These are phyloP conservation scores for Tethya wilhelma DNA, from an alignment of 37 sponge, comb jelly and placozoan genomes.

Conservation along the genomic window DNA sequence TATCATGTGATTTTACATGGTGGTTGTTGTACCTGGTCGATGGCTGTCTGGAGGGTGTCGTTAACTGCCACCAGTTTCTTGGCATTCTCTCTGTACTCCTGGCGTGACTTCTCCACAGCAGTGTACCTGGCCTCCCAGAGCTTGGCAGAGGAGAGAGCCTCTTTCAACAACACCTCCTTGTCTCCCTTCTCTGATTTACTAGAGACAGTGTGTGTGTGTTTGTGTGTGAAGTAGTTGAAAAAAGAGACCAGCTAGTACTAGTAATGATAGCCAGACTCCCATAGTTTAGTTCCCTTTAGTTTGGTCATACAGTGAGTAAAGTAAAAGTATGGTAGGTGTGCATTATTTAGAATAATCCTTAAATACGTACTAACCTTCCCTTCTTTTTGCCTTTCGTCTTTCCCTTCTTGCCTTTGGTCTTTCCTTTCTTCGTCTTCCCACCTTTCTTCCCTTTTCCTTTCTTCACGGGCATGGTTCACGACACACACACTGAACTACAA, in stretches of 20 bases:
- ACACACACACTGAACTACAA: not conserved
- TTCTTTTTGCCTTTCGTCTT: constrained; percentile 38
- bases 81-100: constrained; percentile 75
- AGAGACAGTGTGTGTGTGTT: not conserved
- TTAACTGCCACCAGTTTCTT: constrained; percentile 78
- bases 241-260: not conserved
- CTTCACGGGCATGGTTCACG: constrained; percentile 32
- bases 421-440: constrained; percentile 47
- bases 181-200: constrained; percentile 39
- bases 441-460: constrained; percentile 53
- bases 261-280: not conserved
- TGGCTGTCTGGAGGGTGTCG: constrained; percentile 78
- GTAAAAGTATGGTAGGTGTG: no score
- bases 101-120: constrained; percentile 80
- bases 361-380: constrained; percentile 14
- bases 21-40: constrained; percentile 57
- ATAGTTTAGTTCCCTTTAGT: no score
- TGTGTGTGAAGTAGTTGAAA: not conserved
- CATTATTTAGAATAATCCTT: constrained; percentile 22
- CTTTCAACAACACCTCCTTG: constrained; percentile 65
- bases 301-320: no score
- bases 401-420: constrained; percentile 52
- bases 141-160: constrained; percentile 73
- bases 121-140: constrained; percentile 82
- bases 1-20: no score